Base-by-base conservation (phyloP, 1,140 invertebrate genomes). In the Mamestra configurata region DNA sequence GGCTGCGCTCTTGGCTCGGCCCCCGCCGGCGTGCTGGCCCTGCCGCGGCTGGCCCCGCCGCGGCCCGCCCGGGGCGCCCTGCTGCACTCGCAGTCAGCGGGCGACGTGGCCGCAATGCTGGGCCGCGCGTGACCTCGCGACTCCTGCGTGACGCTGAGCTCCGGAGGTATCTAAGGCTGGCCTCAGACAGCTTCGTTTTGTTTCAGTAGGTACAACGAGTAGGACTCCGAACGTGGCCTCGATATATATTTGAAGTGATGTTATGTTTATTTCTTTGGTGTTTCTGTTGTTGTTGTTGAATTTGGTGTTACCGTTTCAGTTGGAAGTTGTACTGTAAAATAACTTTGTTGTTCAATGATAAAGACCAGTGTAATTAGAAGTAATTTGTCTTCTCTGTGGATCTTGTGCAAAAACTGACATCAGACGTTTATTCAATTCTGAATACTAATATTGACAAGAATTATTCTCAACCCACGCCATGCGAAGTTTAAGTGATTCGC, bases 71-170 rank as follows among this genome's bases (percentile, higher is more conserved):
- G 93, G 15, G 87, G 87, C n/a, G 89, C 91, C 3, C 95, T 96
- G 82, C 95, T 96, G 3, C 96, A 96, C 87, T 96, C 96, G 4
- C 96, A 96, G 85, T 96, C 96, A 18, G 96, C 96, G 4, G 96
- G 96, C 18, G 96, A 96, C 90, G 96, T 96, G 18, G 94, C 96
- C 35, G 95, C 96, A 77, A 96, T 96, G 90, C 92, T 96, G 83
- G 96, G 96, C 70, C 90, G 96, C n/a, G 96, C 96, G 96, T 96
- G 96, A 96, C 94, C 90, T 81, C 83, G 80, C 72, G 82, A 88
- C 61, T 82, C 79, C 80, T 88, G 89, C 91, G 87, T 64, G 51
- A 85, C 88, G 79, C 61, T 82, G 24, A 85, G 82, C 76, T 89
- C 90, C 40, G 81, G 81, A 10, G 84, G n/a, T n/a, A n/a, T n/a